phyloP scores from a whole-genome alignment of 1,140 invertebrate genomes.

The Dryas iulia region DNA sequence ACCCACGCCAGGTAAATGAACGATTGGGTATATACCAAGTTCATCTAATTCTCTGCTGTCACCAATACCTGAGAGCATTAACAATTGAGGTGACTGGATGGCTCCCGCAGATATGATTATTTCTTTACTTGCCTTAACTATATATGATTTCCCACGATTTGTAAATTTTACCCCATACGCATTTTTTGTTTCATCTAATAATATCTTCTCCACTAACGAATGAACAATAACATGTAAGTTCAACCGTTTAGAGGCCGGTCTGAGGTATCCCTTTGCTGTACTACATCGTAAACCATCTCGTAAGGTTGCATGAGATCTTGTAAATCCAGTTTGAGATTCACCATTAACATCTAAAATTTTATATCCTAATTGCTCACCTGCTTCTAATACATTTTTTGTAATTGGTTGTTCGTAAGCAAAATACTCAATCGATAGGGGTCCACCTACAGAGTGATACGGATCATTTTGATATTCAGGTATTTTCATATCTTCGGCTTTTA shows the following conservation, averaged over 20 bases:
- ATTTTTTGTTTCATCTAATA: conserved; percentile 81
- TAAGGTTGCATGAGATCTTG: conserved; percentile 87
- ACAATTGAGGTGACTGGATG: conserved; percentile 87
- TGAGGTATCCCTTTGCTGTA: conserved; percentile 89
- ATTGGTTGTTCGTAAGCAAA: conserved; percentile 83
- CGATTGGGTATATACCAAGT: conserved; percentile 80
- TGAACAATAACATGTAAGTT: conserved; percentile 88
- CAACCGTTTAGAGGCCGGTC: conserved; percentile 83
- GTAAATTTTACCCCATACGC: conserved; percentile 84
- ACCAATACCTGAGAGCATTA: conserved; percentile 91
- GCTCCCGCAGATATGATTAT: conserved; percentile 87
- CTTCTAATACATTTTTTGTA: conserved; percentile 83
- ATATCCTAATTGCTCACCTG: conserved; percentile 87
- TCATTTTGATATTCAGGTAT: conserved; percentile 82
- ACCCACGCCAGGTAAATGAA: conserved; percentile 87
- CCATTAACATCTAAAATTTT: conserved; percentile 88
- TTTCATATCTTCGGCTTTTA: conserved; percentile 86
- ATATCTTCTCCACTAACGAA: conserved; percentile 83
- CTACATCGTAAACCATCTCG: conserved; percentile 91
- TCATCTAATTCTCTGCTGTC: conserved; percentile 83
- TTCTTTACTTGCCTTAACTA: conserved; percentile 82
- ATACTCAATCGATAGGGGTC: conserved; percentile 85
- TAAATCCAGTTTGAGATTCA: conserved; percentile 86
- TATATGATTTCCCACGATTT: conserved; percentile 71
- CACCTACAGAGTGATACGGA: conserved; percentile 85